A percentile compares a stretch with the other conserved stretches of the same genome.
Evolutionary conservation across 1,140 invertebrate species (phyloP).

Genomic region (Dreissena rostriformis): DNA sequence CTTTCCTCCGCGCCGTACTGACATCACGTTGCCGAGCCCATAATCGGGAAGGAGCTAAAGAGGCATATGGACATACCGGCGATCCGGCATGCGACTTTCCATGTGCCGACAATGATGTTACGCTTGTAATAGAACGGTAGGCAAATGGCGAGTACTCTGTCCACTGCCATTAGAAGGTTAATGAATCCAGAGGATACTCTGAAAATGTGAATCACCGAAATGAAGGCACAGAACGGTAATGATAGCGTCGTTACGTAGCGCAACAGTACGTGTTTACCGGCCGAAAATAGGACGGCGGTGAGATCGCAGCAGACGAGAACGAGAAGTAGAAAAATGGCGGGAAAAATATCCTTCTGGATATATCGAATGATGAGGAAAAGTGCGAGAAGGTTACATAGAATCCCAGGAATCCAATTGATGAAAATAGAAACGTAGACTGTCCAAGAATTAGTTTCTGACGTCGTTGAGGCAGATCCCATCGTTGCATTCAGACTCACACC

Average conservation of each 20-base stretch:
- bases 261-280: no score
- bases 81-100: conserved; percentile 19
- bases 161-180: conserved; percentile 36
- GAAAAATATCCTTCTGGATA: conserved; percentile 35
- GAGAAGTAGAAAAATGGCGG: conserved; percentile 31
- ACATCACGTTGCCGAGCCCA: conserved; percentile 23
- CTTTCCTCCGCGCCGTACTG: background rate
- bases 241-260: no score
- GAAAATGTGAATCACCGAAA: conserved; percentile 21
- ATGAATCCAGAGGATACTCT: conserved; percentile 9
- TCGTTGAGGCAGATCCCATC: no score
- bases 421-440: conserved; percentile 16
- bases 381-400: conserved; percentile 9
- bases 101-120: background rate
- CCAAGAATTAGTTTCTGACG: no score
- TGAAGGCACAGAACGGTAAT: conserved; percentile 11
- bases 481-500: no score
- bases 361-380: conserved; percentile 22
- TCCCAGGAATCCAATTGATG: conserved; percentile 17
- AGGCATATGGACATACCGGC: background rate
- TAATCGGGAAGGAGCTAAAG: conserved; percentile 2
- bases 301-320: no score
- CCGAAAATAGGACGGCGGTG: no score
- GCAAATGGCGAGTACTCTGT: conserved; percentile 27
- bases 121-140: conserved; percentile 36